phyloP scores from a whole-genome alignment of 2,113 vertebrate genomes.

The Notothenia coriiceps region DNA sequence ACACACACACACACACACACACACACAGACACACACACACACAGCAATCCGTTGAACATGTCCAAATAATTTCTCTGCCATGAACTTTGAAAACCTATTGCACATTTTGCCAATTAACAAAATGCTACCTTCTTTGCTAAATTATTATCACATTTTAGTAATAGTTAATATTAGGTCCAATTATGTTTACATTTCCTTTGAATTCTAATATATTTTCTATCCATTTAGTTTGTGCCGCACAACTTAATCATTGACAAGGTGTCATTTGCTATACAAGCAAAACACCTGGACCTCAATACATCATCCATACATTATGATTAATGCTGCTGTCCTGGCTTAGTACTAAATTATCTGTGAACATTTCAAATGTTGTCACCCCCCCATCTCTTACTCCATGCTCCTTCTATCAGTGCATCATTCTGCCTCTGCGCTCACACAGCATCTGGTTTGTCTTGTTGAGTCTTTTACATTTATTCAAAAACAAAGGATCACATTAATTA shows the following conservation, averaged over 20 bases:
- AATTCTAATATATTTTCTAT: no score
- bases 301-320: no score
- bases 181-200: neutral
- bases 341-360: neutral
- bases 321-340: neutral
- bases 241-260: no score
- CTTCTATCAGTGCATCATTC: neutral
- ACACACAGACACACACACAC: neutral
- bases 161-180: neutral
- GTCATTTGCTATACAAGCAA: neutral
- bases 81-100: neutral
- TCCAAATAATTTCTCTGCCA: neutral
- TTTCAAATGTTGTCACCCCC: neutral
- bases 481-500: neutral
- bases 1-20: constrained; percentile 12
- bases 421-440: neutral
- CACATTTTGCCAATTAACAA: neutral
- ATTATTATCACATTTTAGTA: neutral
- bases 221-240: no score
- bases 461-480: neutral
- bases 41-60: neutral
- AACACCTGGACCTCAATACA: neutral
- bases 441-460: neutral
- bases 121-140: neutral
- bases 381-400: neutral